Base-by-base conservation (phyloP, 2,888 invertebrate species). In the Leuctra nigra region DNA sequence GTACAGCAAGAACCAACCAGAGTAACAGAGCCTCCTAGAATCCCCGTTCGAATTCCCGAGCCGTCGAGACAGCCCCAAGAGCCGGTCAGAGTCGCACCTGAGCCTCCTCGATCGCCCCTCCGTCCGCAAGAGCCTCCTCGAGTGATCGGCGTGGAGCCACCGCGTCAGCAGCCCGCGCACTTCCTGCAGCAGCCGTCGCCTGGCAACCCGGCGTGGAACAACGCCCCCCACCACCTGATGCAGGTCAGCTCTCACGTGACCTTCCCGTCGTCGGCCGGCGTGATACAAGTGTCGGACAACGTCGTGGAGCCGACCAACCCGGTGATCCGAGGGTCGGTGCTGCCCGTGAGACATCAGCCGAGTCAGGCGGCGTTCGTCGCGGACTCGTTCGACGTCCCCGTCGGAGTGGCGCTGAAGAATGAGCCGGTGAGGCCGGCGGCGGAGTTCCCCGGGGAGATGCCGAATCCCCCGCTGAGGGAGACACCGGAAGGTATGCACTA, bases 111-210 rank as follows among this genome's bases (percentile, higher is more conserved):
- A n/a, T n/a, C n/a, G n/a, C n/a, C n/a, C n/a, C n/a, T n/a, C n/a
- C n/a, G n/a, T n/a, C n/a, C n/a, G n/a, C n/a, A n/a, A n/a, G n/a
- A n/a, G n/a, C 36, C 41, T 4, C 41, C 56, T 1, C 48, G 20
- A 20, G 3, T 47, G 48, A 41, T 41, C 14, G 56, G 50, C 20
- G 48, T 39, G 4, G 56, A 55, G 18, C 47, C 53, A 20, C 57
- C 57, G 2, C 29, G 41, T 14, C 23, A 22, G 25, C 24, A 35
- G 2, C 38, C 46, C 13, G 23, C 46, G 11, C 36, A 52, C 16
- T 47, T 47, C 23, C 46, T 35, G 25, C 24, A 24, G 1, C 16
- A 39, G 11, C 22, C 6, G 29, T 13, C 48, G 38, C 18, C 13
- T 24, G 4, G 18, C 11, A n/a, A 33, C 36, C 41, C 41, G 6